Evolutionary conservation across 2,797 vertebrate genomes (phyloP).

Genomic region (Gallinago solitaria): DNA sequence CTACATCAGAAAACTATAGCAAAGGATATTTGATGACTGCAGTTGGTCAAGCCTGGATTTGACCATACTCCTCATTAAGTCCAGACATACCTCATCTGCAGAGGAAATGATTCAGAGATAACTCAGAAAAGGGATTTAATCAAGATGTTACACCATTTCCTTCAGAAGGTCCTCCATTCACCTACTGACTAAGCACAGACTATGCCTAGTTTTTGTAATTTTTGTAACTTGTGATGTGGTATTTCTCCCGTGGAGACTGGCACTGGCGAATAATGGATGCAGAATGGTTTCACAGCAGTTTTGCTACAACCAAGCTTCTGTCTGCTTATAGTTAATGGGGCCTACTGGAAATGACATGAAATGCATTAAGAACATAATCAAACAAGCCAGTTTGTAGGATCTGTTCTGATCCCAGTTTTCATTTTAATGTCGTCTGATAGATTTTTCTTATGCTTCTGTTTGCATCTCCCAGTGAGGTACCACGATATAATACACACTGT

Average conservation of each 20-base stretch:
- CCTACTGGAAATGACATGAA: neutral
- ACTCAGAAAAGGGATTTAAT: constrained; percentile 17
- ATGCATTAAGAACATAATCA: neutral
- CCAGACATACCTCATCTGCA: neutral
- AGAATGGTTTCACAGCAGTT: neutral
- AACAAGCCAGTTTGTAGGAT: neutral
- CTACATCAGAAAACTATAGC: neutral
- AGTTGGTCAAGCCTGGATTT: neutral
- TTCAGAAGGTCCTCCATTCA: neutral
- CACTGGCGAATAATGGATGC: neutral
- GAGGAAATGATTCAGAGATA: constrained; percentile 27
- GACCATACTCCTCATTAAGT: neutral
- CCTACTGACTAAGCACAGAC: neutral
- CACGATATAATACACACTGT: neutral
- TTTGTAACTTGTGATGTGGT: neutral
- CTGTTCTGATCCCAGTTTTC: neutral
- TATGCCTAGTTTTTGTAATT: neutral
- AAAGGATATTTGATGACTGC: neutral
- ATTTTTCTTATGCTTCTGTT: neutral
- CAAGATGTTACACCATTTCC: constrained; percentile 5
- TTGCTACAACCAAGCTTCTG: neutral
- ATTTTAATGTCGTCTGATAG: neutral
- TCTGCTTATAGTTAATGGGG: neutral
- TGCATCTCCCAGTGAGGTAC: neutral
- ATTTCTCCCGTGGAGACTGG: neutral